A percentile compares a stretch with the other conserved stretches of the same genome.
These are phyloP conservation scores for Hippoglossus stenolepis DNA, from an alignment of 2,113 vertebrate species.

Conservation along the genomic window DNA sequence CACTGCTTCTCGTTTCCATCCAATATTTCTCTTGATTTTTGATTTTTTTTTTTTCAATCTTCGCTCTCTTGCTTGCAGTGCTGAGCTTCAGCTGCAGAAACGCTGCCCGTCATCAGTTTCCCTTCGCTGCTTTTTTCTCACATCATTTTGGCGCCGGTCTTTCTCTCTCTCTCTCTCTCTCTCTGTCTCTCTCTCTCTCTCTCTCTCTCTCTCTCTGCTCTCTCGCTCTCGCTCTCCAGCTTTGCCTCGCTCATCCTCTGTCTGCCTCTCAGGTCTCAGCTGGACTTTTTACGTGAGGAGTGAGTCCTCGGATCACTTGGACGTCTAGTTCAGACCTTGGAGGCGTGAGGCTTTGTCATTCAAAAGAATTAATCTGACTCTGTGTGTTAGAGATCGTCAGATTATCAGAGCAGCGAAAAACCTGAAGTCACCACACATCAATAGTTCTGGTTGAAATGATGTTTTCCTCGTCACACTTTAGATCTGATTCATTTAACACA, in stretches of 20 bases:
- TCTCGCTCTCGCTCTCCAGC: neutral
- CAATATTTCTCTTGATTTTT: neutral
- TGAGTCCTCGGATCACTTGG: slow-evolving; percentile 62
- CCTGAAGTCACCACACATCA: neutral
- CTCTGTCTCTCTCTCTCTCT: slow-evolving; percentile 72
- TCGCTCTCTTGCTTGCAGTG: slow-evolving; percentile 42
- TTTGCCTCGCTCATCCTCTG: slow-evolving; percentile 64
- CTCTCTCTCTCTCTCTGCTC: slow-evolving; percentile 50
- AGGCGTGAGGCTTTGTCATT: slow-evolving; percentile 36
- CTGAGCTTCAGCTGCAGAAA: slow-evolving; percentile 52
- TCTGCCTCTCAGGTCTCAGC: slow-evolving; percentile 76
- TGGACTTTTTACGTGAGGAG: slow-evolving; percentile 68
- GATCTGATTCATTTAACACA: no score
- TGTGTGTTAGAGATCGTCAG: slow-evolving; percentile 4
- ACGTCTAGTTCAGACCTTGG: slow-evolving; percentile 50
- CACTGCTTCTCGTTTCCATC: slow-evolving; percentile 58
- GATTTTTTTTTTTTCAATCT: slow-evolving; percentile 21
- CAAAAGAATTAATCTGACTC: neutral
- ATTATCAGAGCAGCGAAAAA: neutral
- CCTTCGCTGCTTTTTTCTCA: slow-evolving; percentile 37
- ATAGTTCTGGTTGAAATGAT: neutral
- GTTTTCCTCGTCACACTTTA: neutral
- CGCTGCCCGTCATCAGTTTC: slow-evolving; percentile 39
- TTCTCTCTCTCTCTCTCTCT: slow-evolving; percentile 27
- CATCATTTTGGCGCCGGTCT: slow-evolving; percentile 43